Evolutionary conservation across 1,140 invertebrate species (phyloP).

Genomic region (Arion vulgaris): DNA sequence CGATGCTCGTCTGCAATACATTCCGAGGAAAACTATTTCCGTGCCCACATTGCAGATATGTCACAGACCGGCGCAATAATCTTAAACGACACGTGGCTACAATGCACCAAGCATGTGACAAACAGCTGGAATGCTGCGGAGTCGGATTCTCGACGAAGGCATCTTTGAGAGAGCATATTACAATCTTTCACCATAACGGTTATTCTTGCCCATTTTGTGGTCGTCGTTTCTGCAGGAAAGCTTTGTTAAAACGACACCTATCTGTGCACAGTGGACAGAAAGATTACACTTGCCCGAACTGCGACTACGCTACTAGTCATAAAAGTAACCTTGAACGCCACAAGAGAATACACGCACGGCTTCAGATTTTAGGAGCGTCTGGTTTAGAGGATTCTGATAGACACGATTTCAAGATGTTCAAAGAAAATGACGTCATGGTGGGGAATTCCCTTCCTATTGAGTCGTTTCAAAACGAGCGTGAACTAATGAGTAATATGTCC

Average conservation of each 20-base stretch:
- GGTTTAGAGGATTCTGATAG: conserved; percentile 23
- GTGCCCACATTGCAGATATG: conserved; percentile 72
- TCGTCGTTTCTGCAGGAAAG: conserved; percentile 73
- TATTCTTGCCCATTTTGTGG: conserved; percentile 73
- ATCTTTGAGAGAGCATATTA: conserved; percentile 72
- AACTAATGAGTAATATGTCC: background rate
- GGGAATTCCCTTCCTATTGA: conserved; percentile 22
- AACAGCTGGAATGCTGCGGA: conserved; percentile 73
- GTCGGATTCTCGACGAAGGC: conserved; percentile 72
- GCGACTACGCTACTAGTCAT: conserved; percentile 75
- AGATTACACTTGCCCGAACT: conserved; percentile 72
- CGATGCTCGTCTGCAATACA: conserved; percentile 69
- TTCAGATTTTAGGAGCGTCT: conserved; percentile 53
- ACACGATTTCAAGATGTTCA: conserved; percentile 38
- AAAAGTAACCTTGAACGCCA: conserved; percentile 76
- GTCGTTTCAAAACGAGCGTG: conserved; percentile 22
- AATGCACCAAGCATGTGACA: conserved; percentile 73
- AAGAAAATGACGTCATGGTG: conserved; percentile 21
- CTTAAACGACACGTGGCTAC: conserved; percentile 74
- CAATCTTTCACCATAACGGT: conserved; percentile 71
- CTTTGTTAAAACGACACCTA: conserved; percentile 74
- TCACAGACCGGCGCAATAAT: conserved; percentile 75
- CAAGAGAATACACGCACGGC: conserved; percentile 67
- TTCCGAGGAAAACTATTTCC: conserved; percentile 69
- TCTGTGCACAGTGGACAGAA: conserved; percentile 74